phyloP scores from a whole-genome alignment of 1,140 invertebrate species.

The Parasteatoda tepidariorum region DNA sequence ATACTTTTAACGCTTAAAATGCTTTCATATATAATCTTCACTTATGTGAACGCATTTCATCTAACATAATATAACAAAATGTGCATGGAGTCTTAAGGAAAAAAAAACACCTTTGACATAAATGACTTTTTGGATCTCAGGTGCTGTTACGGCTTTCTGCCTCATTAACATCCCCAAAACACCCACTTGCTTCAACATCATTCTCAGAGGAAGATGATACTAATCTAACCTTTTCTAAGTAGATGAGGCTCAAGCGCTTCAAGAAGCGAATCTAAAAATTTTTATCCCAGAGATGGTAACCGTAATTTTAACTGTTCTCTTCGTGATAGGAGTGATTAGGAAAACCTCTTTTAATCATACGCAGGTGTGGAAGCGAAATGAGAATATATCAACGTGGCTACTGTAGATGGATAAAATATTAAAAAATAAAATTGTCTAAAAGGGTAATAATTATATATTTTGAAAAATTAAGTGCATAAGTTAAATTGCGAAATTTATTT shows the following conservation, averaged over 20 bases:
- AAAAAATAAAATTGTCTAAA: too few relatives aligned
- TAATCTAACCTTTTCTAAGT: constrained; percentile 17
- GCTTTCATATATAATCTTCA: too few relatives aligned
- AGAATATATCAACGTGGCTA: too few relatives aligned
- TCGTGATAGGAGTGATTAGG: constrained; percentile 38
- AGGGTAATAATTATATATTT: too few relatives aligned
- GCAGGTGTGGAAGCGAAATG: constrained; percentile 1
- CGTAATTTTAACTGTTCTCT: constrained; percentile 18
- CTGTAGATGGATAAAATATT: too few relatives aligned
- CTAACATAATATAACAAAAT: too few relatives aligned
- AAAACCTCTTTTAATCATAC: constrained; percentile 12
- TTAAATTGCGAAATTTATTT: too few relatives aligned
- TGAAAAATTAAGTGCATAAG: too few relatives aligned
- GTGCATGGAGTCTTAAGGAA: too few relatives aligned
- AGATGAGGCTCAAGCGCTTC: not conserved
- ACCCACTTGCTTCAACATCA: constrained; percentile 20
- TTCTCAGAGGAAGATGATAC: constrained; percentile 1
- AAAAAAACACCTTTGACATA: too few relatives aligned
- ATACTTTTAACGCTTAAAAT: too few relatives aligned
- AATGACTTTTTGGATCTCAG: constrained; percentile 14
- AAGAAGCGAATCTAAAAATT: constrained; percentile 11
- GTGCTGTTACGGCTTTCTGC: constrained; percentile 19
- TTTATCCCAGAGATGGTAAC: constrained; percentile 12
- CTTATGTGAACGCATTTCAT: too few relatives aligned
- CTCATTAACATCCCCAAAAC: constrained; percentile 38